Conservation (phyloP, 2,113 vertebrate species). For the Macaca mulatta region DNA sequence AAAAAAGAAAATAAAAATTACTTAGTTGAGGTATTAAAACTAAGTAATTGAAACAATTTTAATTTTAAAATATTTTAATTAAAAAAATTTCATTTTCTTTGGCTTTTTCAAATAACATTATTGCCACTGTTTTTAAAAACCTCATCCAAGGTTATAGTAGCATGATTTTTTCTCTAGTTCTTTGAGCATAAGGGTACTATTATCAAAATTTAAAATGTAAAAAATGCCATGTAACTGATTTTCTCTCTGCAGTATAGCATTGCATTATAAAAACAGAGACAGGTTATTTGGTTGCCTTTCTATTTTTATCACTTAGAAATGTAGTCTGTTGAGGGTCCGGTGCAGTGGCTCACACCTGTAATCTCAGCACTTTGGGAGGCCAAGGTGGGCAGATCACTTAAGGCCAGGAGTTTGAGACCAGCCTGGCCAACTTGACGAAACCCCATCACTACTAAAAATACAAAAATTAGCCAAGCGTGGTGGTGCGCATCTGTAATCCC, state of each 20-base stretch:
- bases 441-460: too few species aligned
- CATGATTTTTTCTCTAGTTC: not conserved
- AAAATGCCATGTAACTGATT: not conserved
- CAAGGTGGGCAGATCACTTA: too few species aligned
- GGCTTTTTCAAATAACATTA: not conserved
- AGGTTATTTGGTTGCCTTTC: not conserved
- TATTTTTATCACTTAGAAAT: not conserved
- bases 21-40: not conserved
- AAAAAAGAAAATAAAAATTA: too few species aligned
- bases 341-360: too few species aligned
- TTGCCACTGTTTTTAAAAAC: not conserved
- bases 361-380: too few species aligned
- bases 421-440: too few species aligned
- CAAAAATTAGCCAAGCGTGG: too few species aligned
- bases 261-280: not conserved
- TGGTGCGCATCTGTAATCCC: too few species aligned
- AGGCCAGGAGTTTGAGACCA: too few species aligned
- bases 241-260: not conserved
- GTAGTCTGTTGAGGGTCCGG: not conserved
- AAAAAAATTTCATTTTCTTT: not conserved
- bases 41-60: constrained; percentile 23
- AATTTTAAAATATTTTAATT: not conserved
- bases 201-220: constrained; percentile 1
- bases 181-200: not conserved
- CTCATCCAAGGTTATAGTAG: not conserved